Conservation (phyloP, 2,888 invertebrate species). For the Folsomia candida region DNA sequence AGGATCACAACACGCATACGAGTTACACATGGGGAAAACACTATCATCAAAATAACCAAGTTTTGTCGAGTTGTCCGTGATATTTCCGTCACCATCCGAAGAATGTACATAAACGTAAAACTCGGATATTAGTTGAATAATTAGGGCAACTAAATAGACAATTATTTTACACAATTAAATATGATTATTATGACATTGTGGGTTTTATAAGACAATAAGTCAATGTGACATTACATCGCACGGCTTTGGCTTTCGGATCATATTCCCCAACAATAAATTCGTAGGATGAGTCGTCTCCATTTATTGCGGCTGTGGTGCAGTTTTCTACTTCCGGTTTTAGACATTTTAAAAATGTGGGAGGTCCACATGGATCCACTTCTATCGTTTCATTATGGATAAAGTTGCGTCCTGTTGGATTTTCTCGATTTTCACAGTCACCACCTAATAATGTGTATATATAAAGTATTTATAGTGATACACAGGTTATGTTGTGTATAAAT, state of each 20-base stretch:
- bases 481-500: no score
- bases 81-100: conserved; percentile 2
- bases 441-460: not conserved
- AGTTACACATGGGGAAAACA: not conserved
- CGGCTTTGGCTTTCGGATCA: not conserved
- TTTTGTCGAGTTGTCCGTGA: not conserved
- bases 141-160: not conserved
- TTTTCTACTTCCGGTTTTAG: not conserved
- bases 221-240: not conserved
- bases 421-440: not conserved
- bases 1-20: conserved; percentile 7
- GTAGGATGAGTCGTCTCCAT: not conserved
- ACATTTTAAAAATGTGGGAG: not conserved
- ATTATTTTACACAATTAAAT: no score
- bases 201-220: no score
- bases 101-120: not conserved
- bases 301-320: not conserved
- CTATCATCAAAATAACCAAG: not conserved
- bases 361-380: conserved; percentile 10
- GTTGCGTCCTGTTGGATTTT: not conserved
- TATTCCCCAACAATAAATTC: not conserved
- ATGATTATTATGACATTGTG: no score
- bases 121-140: not conserved
- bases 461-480: not conserved
- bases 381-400: not conserved